Conservation (phyloP, 2,797 vertebrate genomes). For the Manis pentadactyla region DNA sequence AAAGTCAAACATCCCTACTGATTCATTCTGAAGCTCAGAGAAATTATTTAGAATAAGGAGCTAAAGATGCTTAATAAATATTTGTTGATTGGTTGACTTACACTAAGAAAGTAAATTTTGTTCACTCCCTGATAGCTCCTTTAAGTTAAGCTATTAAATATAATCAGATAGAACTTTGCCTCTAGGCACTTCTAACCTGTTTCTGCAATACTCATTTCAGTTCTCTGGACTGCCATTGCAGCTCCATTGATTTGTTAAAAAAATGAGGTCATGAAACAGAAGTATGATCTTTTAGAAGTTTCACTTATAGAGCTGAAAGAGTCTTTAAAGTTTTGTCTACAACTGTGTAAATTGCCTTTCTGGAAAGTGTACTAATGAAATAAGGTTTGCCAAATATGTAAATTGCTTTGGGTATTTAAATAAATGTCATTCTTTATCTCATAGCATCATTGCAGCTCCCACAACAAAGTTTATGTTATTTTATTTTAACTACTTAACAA, state of each 20-base stretch:
- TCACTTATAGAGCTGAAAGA: conserved; percentile 18
- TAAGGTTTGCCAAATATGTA: neutral
- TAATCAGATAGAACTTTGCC: neutral
- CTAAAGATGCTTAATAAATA: neutral
- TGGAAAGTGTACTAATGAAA: neutral
- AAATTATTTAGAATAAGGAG: neutral
- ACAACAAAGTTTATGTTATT: neutral
- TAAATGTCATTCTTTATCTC: neutral
- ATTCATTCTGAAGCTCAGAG: neutral
- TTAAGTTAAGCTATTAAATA: neutral
- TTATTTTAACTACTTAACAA: neutral
- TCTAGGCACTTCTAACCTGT: neutral
- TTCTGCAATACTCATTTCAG: neutral
- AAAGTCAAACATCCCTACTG: neutral
- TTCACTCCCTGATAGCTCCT: neutral
- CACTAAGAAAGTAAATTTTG: neutral
- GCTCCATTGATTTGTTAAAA: neutral
- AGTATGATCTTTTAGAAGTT: conserved; percentile 8
- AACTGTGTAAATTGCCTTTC: neutral
- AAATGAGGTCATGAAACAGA: neutral
- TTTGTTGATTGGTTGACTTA: neutral
- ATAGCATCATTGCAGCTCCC: neutral
- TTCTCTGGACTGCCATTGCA: neutral
- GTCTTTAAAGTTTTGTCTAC: neutral
- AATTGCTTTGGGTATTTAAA: neutral